Evolutionary conservation across 2,888 invertebrate genomes (phyloP).

Genomic region (Cephus runcator): DNA sequence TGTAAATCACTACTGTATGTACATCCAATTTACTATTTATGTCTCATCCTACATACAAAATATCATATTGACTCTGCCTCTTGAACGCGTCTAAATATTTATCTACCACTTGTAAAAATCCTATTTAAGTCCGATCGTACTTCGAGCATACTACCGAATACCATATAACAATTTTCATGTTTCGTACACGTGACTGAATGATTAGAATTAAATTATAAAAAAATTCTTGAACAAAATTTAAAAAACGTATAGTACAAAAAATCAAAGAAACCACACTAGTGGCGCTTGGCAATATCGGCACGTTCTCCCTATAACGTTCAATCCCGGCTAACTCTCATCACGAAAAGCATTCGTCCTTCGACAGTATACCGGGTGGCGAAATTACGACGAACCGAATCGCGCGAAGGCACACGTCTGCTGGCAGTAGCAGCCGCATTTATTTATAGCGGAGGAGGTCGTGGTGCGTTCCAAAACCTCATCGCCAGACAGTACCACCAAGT

Average conservation of each 20-base stretch:
- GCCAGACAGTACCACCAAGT: constrained; percentile 47
- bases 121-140: neutral
- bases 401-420: constrained; percentile 44
- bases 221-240: neutral
- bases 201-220: neutral
- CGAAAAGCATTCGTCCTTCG: neutral
- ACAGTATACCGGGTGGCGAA: constrained; percentile 20
- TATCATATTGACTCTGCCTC: neutral
- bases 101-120: neutral
- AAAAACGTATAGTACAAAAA: neutral
- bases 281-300: neutral
- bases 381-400: constrained; percentile 46
- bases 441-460: constrained; percentile 63
- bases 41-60: neutral
- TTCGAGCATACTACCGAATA: constrained; percentile 1
- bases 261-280: neutral
- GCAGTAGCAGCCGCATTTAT: constrained; percentile 56
- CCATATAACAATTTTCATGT: constrained; percentile 40
- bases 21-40: neutral
- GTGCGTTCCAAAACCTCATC: constrained; percentile 60
- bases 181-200: constrained; percentile 21
- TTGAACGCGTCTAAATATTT: neutral
- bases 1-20: neutral
- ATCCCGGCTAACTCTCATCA: neutral
- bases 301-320: neutral